Conservation (phyloP, 2,888 invertebrate genomes). For the Pristionchus arcanus region DNA sequence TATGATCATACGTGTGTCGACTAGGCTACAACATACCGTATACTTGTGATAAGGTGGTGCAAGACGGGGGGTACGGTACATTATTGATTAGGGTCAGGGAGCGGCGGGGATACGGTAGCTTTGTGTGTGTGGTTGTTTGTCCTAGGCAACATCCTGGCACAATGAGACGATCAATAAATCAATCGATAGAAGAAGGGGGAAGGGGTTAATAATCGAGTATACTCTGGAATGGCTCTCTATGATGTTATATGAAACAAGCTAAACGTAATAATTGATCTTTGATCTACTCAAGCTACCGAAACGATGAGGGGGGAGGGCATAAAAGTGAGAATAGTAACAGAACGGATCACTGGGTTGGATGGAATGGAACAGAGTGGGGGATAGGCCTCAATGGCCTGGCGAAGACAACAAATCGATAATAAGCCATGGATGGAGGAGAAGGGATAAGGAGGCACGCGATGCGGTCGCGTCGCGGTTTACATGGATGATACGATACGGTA, state of each 20-base stretch:
- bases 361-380: constrained; percentile 36
- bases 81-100: neutral
- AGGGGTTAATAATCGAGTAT: constrained; percentile 43
- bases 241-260: constrained; percentile 38
- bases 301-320: neutral
- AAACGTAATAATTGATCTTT: constrained; percentile 49
- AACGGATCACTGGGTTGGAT: constrained; percentile 40
- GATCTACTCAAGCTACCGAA: constrained; percentile 48
- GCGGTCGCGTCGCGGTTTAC: constrained; percentile 57
- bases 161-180: constrained; percentile 44
- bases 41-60: constrained; percentile 42
- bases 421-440: constrained; percentile 35
- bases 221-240: constrained; percentile 48
- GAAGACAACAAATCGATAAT: constrained; percentile 41
- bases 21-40: constrained; percentile 47
- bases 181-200: neutral
- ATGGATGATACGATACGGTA: constrained; percentile 75
- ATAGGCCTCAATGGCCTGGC: constrained; percentile 11
- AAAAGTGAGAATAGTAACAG: constrained; percentile 7
- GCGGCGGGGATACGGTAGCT: constrained; percentile 14
- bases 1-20: constrained; percentile 40
- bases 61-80: constrained; percentile 22
- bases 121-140: constrained; percentile 22
- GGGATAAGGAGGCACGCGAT: neutral
- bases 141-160: constrained; percentile 49